A percentile compares a stretch with the other conserved stretches of the same genome.
phyloP scores from a whole-genome alignment of 2,113 vertebrate species.

The Psittacula cyanocephala region DNA sequence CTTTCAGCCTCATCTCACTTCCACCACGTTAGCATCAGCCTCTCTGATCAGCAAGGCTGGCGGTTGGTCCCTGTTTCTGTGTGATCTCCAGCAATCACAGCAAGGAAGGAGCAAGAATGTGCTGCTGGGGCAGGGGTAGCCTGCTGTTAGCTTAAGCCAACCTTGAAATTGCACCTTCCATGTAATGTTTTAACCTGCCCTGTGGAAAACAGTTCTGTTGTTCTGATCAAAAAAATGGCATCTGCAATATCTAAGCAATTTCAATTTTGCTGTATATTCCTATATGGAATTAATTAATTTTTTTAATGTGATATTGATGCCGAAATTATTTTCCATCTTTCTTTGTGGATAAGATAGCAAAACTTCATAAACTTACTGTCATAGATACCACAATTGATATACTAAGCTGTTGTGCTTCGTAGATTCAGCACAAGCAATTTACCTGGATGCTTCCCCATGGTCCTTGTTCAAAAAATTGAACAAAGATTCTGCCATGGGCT shows the following conservation, averaged over 20 bases:
- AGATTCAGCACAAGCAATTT: neutral
- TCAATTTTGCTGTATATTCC: neutral
- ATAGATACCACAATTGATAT: neutral
- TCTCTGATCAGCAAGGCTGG: accelerated
- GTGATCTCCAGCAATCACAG: neutral
- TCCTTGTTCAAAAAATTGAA: neutral
- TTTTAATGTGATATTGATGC: neutral
- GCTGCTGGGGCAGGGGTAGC: neutral
- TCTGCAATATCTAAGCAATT: neutral
- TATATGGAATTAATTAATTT: neutral
- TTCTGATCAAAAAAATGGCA: neutral
- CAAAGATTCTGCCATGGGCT: neutral
- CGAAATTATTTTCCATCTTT: neutral
- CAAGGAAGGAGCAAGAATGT: accelerated
- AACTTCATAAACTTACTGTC: neutral
- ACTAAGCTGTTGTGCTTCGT: neutral
- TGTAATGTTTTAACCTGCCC: neutral
- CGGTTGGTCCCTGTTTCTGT: accelerated
- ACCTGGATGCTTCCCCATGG: neutral
- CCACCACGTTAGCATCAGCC: neutral
- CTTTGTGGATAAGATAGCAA: neutral
- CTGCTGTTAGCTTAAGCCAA: neutral
- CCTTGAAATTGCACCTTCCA: neutral
- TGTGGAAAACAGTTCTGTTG: neutral
- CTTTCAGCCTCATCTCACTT: neutral